Base-by-base conservation (phyloP, 2,797 vertebrate species). In the Antrozous pallidus region DNA sequence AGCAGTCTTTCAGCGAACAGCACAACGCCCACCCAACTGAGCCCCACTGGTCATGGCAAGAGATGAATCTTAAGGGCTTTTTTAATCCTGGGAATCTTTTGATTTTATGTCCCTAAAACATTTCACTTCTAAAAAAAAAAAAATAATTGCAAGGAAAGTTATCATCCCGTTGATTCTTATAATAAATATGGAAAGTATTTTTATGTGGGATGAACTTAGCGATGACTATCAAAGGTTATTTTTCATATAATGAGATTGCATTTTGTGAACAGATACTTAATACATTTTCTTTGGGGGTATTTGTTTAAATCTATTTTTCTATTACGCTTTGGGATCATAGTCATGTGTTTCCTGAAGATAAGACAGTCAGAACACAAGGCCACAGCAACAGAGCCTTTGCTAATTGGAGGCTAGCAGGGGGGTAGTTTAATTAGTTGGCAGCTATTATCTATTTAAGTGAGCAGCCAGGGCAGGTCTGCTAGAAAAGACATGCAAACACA, bases 361-460 rank as follows among this genome's bases (percentile, higher is more conserved):
- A 94, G 56, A 45, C 9, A 42, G 4, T 33, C 10, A 67, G 40
- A 2, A 51, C 63, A 86, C 22, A 71, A 65, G 42, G 40, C 28
- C 51, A 78, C 5, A 82, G 56, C 67, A 51, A 69, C 36, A n/a
- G 49, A 88, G 73, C 3, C 65, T 87, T 75, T 45, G 42, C 24
- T 95, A 85, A 95, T 95, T 96, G 79, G 73, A 90, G 36, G 36
- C 70, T 94, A 86, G 94, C 73, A 86, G 65, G 33, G 47, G 86
- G 40, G 17, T 49, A 85, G 81, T 96, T 96, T 96, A 96, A 96
- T 96, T 95, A 96, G 90, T 79, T 54, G 75, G 54, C 88, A 93
- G 90, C 90, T 96, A 96, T 94, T 86, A 95, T 61, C 90, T 94
- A 70, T 71, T 93, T 94, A 93, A 91, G 47, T 81, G 49, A 96